Evolutionary conservation across 2,113 vertebrate genomes (phyloP), one percentile per base, ranked within the genome.

Genomic region (Onychostruthus taczanowskii): DNA sequence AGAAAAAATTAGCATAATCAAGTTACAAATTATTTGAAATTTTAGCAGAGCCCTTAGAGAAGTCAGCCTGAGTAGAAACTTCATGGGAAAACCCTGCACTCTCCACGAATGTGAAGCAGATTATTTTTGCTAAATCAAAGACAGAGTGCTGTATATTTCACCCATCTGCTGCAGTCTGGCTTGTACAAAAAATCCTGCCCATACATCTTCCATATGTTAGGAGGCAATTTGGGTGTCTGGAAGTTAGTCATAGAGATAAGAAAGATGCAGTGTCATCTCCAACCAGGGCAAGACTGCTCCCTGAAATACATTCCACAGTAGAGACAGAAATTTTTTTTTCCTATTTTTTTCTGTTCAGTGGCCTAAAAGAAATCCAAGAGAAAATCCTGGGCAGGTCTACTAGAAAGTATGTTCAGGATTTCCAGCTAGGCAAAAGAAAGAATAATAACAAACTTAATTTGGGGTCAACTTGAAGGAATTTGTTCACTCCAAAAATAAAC

Each of bases 101-200:
- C 56, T 63, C 61, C 52, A 59, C 5, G 14, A 92, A 87, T 39
- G 56, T 1, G 27, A 88, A 84, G 55, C 17, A 83, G 84, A 61
- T 77, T 66, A 79, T 62, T 94, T 87, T 68, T 83, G 58, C 24
- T 94, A 89, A 95, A 84, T 93, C 78, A 69, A 73, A 92, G 85
- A 70, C 53, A 63, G 78, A 84, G 62, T 62, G 47, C 49, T 95
- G 74, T 87, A 55, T 79, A 87, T 87, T 62, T 89, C 81, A 93
- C 59, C 81, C 78, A 79, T 84, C 78, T 91, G 78, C 69, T 95
- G 67, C 73, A 87, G 62, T 85, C 67, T 84, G 64, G 37, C 44
- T 88, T 90, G 59, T 64, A 78, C 68, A 59, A 64, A 91, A 94
- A 90, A 83, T 62, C 68, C 59, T 85, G 33, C 70, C 88, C 90